phyloP scores from a whole-genome alignment of 2,113 vertebrate species.

The Rutilus rutilus region DNA sequence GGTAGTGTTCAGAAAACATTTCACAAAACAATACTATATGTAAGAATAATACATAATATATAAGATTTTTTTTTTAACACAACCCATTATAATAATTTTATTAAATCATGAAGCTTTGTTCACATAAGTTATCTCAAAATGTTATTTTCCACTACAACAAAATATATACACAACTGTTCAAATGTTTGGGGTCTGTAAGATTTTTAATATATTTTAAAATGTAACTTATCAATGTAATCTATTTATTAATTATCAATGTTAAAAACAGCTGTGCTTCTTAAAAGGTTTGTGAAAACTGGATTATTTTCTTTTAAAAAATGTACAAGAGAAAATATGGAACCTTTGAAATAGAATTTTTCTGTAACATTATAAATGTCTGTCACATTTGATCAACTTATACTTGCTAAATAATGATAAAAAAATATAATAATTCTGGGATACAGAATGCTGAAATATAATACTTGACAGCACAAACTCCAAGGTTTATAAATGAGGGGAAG shows the following conservation, averaged over 20 bases:
- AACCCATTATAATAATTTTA: not conserved
- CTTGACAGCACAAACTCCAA: not conserved
- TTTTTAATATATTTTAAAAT: too few relatives aligned
- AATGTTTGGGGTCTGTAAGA: too few relatives aligned
- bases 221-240: too few relatives aligned
- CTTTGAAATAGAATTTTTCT: too few relatives aligned
- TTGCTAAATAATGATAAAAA: not conserved
- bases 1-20: not conserved
- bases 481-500: constrained; percentile 9
- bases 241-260: not conserved
- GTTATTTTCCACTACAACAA: not conserved
- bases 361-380: too few relatives aligned
- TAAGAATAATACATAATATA: too few relatives aligned
- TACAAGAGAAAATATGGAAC: too few relatives aligned
- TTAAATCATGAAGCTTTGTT: not conserved
- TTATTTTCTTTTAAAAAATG: too few relatives aligned
- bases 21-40: not conserved
- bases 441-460: not conserved
- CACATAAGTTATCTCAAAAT: not conserved
- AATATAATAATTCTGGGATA: constrained; percentile 6
- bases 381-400: not conserved
- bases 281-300: too few relatives aligned
- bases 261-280: not conserved
- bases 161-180: too few relatives aligned
- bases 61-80: not conserved